Evolutionary conservation across 2,888 invertebrate species (phyloP).

Genomic region (Smittia sp.): DNA sequence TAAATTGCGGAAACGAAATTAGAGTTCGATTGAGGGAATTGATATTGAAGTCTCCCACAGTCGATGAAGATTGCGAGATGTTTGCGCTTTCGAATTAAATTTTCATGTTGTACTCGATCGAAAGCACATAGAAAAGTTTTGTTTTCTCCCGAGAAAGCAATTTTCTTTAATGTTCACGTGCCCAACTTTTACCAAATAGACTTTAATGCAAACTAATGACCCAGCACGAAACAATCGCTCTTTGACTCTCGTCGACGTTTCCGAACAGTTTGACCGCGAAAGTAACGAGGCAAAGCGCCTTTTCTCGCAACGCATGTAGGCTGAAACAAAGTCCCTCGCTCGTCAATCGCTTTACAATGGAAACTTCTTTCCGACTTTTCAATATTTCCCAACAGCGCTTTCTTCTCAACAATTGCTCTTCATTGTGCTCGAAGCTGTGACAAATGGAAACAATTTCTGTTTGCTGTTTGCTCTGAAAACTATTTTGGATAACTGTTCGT

Average conservation of each 20-base stretch:
- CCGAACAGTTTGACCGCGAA: not conserved
- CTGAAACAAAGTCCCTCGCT: not conserved
- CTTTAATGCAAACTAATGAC: not conserved
- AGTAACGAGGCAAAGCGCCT: not conserved
- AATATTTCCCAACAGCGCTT: not conserved
- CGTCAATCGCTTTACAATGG: not conserved
- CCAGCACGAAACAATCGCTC: not conserved
- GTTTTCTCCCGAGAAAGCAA: not conserved
- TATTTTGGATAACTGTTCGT: constrained; percentile 30
- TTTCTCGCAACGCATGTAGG: not conserved
- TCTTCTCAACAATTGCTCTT: no score
- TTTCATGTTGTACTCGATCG: no score
- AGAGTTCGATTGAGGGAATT: not conserved
- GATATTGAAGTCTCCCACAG: no score
- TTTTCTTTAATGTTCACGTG: not conserved
- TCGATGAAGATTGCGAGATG: no score
- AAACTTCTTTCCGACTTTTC: not conserved
- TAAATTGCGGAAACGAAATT: not conserved
- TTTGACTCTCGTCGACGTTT: no score
- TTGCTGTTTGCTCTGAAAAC: constrained; percentile 21
- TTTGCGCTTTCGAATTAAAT: no score
- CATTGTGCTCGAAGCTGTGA: not conserved
- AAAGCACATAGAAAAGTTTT: no score
- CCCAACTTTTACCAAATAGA: not conserved
- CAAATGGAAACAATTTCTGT: not conserved